These are phyloP conservation scores for Tenebrio molitor DNA, from an alignment of 1,140 invertebrate genomes.

Conservation along the genomic window DNA sequence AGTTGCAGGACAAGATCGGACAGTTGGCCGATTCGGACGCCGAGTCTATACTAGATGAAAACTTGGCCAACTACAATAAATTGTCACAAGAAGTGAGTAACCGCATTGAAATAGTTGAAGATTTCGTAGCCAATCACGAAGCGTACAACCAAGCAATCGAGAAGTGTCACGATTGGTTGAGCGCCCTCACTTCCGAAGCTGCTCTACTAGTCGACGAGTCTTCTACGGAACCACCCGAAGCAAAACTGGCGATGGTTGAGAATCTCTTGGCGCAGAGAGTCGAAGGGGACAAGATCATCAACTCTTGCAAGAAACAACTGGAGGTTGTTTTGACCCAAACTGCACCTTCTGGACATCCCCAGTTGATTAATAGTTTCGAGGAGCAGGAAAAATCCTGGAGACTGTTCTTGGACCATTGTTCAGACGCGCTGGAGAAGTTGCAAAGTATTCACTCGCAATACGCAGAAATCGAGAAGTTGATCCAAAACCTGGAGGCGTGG, in stretches of 20 bases:
- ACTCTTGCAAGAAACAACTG: constrained; percentile 79
- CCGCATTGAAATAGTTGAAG: constrained; percentile 76
- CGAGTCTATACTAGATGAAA: constrained; percentile 77
- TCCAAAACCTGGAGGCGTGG: constrained; percentile 86
- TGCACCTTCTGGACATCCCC: constrained; percentile 81
- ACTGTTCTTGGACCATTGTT: constrained; percentile 80
- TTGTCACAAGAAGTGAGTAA: constrained; percentile 77
- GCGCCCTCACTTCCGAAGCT: constrained; percentile 77
- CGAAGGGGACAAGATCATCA: constrained; percentile 81
- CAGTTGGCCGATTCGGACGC: constrained; percentile 82
- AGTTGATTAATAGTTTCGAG: constrained; percentile 81
- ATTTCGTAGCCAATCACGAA: constrained; percentile 86
- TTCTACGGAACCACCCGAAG: constrained; percentile 79
- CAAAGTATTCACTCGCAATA: constrained; percentile 81
- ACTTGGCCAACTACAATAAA: constrained; percentile 78
- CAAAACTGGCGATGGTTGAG: constrained; percentile 80
- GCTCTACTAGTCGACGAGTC: constrained; percentile 77
- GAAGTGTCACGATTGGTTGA: constrained; percentile 81
- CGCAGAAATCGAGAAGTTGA: constrained; percentile 83
- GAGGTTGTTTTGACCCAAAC: constrained; percentile 84
- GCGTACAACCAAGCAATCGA: constrained; percentile 83
- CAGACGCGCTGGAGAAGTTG: constrained; percentile 76
- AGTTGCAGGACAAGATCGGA: constrained; percentile 82
- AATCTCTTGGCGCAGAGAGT: constrained; percentile 80
- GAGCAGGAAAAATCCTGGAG: constrained; percentile 83